Base-by-base conservation (phyloP, 2,797 vertebrate genomes). In the Lemur catta region DNA sequence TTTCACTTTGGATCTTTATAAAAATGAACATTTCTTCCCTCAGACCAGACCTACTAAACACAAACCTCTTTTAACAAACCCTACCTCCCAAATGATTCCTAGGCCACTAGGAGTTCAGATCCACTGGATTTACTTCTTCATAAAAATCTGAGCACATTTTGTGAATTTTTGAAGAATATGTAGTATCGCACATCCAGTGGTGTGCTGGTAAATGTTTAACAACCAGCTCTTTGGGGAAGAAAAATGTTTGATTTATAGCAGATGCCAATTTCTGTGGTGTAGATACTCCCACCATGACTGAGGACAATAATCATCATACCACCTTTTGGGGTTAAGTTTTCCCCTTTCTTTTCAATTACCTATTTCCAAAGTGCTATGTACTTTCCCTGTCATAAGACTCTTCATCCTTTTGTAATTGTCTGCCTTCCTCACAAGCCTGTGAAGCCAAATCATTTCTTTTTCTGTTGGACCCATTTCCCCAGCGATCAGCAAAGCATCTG, bases 101-200 rank as follows among this genome's bases (percentile, higher is more conserved):
- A 63, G 14, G 15, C 43, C 22, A 78, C 26, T 76, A 55, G 89
- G 89, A 72, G 33, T 95, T 86, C 24, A 55, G 18, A 38, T 41
- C 57, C 48, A 41, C 13, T 82, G 13, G 26, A 74, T 57, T 82
- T 35, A 91, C 6, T 35, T 30, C 75, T 85, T 94, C 26, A 48
- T 82, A 48, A 91, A 95, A 84, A n/a, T 55, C 30, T 33, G 74
- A 48, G 7, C 65, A 63, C n/a, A 93, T 41, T 69, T 81, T 91
- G 38, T 52, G 48, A 95, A 35, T 92, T 87, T 85, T 84, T 84
- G 35, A 89, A 89, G 50, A 74, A 95, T 48, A 52, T 78, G 4
- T 57, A 79, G 43, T 48, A 80, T 41, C 55, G 55, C 2, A 48
- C 5, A 63, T 69, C 26, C 43, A 50, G 6, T 26, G 30, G 20